A percentile compares a stretch with the other conserved stretches of the same genome.
These are phyloP conservation scores for Trissoscelio sp. DNA, from an alignment of 2,888 invertebrate genomes.

Conservation along the genomic window DNA sequence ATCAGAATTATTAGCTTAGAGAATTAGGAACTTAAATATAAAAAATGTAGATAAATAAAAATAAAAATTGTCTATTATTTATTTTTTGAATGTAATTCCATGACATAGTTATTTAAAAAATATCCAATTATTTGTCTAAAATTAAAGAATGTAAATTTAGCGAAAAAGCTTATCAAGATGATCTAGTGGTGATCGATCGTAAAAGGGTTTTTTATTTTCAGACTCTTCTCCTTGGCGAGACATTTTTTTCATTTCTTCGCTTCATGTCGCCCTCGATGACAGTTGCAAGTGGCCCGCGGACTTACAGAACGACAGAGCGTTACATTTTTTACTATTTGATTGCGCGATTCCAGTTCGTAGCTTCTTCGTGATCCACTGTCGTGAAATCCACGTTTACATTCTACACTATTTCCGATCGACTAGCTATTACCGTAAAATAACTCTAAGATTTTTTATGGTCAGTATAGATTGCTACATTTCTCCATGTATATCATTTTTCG, in stretches of 20 bases:
- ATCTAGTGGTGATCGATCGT: neutral
- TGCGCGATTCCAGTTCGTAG: conserved; percentile 21
- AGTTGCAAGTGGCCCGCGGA: neutral
- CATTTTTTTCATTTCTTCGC: neutral
- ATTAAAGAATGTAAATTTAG: neutral
- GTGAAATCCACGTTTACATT: conserved; percentile 38
- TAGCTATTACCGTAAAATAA: conserved; percentile 25
- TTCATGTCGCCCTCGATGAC: neutral
- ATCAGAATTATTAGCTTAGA: too few relatives aligned
- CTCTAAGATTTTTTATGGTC: conserved; percentile 12
- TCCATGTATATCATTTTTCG: neutral
- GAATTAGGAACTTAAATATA: too few relatives aligned
- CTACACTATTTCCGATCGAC: conserved; percentile 34
- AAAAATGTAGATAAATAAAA: too few relatives aligned
- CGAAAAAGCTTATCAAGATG: neutral
- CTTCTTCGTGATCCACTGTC: conserved; percentile 8
- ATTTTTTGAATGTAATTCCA: too few relatives aligned
- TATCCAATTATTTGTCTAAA: neutral
- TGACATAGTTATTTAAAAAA: too few relatives aligned
- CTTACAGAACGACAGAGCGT: neutral
- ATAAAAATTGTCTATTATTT: too few relatives aligned
- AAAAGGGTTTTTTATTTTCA: neutral
- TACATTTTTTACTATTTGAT: conserved; percentile 31
- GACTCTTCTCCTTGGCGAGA: neutral
- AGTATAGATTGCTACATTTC: neutral